Conservation (phyloP, 2,797 vertebrate species). For the Crenichthys baileyi region DNA sequence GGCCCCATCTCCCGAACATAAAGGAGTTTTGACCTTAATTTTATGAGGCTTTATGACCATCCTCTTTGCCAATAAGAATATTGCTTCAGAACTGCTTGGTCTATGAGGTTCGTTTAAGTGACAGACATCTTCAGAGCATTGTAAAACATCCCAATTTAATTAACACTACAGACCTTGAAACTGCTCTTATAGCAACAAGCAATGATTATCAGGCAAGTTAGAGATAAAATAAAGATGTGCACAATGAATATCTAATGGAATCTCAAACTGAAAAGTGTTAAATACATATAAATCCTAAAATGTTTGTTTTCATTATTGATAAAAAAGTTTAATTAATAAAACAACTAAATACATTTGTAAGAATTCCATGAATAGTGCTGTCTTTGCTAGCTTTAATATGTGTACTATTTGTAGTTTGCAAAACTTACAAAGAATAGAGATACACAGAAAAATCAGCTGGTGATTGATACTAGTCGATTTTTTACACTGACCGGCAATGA, state of each 20-base stretch:
- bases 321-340: too few species aligned
- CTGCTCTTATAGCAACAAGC: neutral
- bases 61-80: neutral
- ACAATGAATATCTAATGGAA: neutral
- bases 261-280: neutral
- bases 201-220: neutral
- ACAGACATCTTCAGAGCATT: neutral
- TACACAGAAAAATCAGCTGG: neutral
- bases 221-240: neutral
- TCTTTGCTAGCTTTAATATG: neutral
- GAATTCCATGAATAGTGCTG: neutral
- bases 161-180: neutral
- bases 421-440: neutral
- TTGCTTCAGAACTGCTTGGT: neutral
- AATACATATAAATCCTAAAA: neutral
- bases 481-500: too few species aligned
- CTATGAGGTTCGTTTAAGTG: neutral
- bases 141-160: neutral
- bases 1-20: slow-evolving; percentile 4
- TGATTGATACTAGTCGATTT: neutral
- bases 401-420: neutral
- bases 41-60: neutral
- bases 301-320: too few species aligned
- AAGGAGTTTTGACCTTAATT: neutral
- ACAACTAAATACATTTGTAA: neutral